Conservation (phyloP, 2,113 vertebrate species). For the Sander lucioperca region DNA sequence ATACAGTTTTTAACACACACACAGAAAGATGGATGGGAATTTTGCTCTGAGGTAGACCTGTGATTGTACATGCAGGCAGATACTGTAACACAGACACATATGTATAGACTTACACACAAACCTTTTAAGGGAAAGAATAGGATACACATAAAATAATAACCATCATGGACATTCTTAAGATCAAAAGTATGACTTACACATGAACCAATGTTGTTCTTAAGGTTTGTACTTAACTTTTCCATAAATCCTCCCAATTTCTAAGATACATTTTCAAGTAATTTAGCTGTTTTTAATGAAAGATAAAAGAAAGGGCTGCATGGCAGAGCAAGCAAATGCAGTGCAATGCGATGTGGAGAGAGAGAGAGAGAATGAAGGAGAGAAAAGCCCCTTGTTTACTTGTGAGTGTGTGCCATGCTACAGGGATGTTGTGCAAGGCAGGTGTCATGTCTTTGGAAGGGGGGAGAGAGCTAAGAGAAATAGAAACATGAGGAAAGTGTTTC, state of each 20-base stretch:
- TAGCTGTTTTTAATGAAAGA: neutral
- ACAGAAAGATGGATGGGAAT: conserved; percentile 54
- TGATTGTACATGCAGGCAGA: conserved; percentile 7
- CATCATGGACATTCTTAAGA: conserved; percentile 26
- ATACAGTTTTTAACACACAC: conserved; percentile 25
- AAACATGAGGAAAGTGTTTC: conserved; percentile 22
- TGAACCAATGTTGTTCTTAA: conserved; percentile 6
- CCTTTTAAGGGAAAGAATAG: conserved; percentile 61
- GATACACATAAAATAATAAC: conserved; percentile 55
- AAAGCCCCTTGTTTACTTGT: neutral
- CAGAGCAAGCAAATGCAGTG: neutral
- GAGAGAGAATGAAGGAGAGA: neutral
- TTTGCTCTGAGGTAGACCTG: conserved; percentile 38
- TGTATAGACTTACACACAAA: conserved; percentile 25
- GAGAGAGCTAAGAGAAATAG: conserved; percentile 34
- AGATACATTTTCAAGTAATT: neutral
- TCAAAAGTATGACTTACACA: conserved; percentile 20
- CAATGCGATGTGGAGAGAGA: conserved; percentile 11
- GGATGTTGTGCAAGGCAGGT: conserved; percentile 62
- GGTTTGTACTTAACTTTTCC: conserved; percentile 8
- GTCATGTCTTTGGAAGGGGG: conserved; percentile 27
- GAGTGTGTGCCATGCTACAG: conserved; percentile 52
- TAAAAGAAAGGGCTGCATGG: neutral
- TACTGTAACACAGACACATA: conserved; percentile 22
- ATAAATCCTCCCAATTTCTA: neutral